These are phyloP conservation scores for Galemys pyrenaicus DNA, from an alignment of 2,113 vertebrate species.

Conservation along the genomic window DNA sequence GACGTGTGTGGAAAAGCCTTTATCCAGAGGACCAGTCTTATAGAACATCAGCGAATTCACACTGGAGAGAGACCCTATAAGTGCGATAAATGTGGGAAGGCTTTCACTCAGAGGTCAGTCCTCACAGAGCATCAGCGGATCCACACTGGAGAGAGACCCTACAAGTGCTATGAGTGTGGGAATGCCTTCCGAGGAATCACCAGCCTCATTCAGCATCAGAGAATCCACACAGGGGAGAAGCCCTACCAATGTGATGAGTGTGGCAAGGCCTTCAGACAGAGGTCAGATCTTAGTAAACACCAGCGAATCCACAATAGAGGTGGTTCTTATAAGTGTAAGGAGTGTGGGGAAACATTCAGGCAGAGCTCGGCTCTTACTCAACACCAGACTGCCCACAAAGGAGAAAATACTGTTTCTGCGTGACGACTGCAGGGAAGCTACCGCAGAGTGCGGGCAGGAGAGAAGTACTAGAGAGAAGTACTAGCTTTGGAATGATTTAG, in stretches of 20 bases:
- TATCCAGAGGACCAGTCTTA: constrained; percentile 42
- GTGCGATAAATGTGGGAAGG: constrained; percentile 22
- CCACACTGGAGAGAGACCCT: constrained; percentile 5
- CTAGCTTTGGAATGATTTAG: neutral
- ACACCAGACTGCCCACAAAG: neutral
- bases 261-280: constrained; percentile 66
- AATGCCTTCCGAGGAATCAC: constrained; percentile 31
- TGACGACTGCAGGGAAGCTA: neutral
- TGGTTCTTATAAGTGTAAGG: neutral
- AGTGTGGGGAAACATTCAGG: neutral
- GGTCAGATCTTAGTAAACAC: constrained; percentile 56
- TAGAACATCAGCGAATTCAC: constrained; percentile 39
- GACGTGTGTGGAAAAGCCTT: constrained; percentile 45
- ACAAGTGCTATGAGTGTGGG: constrained; percentile 3
- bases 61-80: constrained; percentile 39
- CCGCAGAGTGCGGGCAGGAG: neutral
- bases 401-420: neutral
- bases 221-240: constrained; percentile 68
- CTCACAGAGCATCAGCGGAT: constrained; percentile 17
- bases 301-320: constrained; percentile 38
- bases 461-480: too few species aligned
- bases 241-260: constrained; percentile 65
- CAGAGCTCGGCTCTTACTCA: neutral
- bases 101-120: constrained; percentile 26
- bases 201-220: constrained; percentile 47